Evolutionary conservation across 1,140 invertebrate species (phyloP).

Genomic region (Euglossa dilemma): DNA sequence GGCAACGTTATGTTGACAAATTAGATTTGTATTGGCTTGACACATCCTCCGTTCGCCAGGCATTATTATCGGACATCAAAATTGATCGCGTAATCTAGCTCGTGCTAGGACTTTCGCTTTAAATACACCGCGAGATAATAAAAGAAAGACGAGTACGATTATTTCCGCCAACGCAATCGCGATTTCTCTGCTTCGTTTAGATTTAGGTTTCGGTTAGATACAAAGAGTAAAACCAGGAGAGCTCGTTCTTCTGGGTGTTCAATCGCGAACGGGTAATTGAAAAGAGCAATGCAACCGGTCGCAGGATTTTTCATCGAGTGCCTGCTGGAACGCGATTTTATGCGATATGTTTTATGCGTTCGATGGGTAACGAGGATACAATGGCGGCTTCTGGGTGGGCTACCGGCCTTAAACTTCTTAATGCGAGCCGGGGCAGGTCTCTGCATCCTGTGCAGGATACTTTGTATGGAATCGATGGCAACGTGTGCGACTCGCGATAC

Average conservation of each 20-base stretch:
- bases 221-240: too few relatives aligned
- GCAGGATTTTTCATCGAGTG: background rate
- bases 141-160: too few relatives aligned
- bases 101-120: too few relatives aligned
- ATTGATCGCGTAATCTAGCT: background rate
- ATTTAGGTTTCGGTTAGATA: too few relatives aligned
- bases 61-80: background rate
- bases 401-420: conserved; percentile 45
- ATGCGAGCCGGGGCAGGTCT: conserved; percentile 22
- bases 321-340: conserved; percentile 27
- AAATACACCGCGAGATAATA: too few relatives aligned
- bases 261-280: background rate
- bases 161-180: too few relatives aligned
- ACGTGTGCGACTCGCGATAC: conserved; percentile 11
- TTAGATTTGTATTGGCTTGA: conserved; percentile 1
- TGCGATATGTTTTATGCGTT: conserved; percentile 51
- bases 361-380: conserved; percentile 49
- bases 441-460: conserved; percentile 23
- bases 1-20: conserved; percentile 6
- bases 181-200: too few relatives aligned
- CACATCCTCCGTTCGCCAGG: background rate
- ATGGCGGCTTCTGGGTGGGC: conserved; percentile 52
- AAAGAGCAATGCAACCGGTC: background rate
- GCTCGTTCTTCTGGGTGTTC: background rate
- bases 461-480: conserved; percentile 8